Evolutionary conservation across 2,888 invertebrate species (phyloP), one percentile per base, ranked within the genome.

Genomic region (Rhopalosiphum nymphaeae): DNA sequence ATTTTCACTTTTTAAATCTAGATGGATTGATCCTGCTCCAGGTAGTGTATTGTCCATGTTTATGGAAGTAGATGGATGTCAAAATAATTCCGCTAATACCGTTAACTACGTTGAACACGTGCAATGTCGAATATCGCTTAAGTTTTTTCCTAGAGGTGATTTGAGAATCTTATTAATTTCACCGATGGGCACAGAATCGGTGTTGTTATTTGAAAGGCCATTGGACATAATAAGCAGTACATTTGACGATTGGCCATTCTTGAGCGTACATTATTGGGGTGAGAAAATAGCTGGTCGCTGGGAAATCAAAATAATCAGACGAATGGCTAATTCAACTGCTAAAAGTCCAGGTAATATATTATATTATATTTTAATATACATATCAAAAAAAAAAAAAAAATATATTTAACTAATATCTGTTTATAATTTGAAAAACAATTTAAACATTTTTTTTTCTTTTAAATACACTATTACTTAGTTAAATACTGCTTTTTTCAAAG

Each of bases 221-320:
- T 97, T 98, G 94, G 99, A 99, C 96, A 98, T 98, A 85, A 97
- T 98, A 91, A 98, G 98, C 95, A 98, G 98, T 46, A 98, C 98
- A 95, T 99, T 99, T 96, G 98, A 99, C 96, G 98, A 99, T 95
- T 99, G 99, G 99, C 99, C 99, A 26, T 99, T 99, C 97, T 97
- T 99, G 95, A 99, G 99, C 95, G 99, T 99, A 21, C 99, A 99
- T 96, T 99, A 98, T 96, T 99, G 99, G 99, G 99, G 99, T 36
- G 98, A 98, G 96, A 98, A 97, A 95, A 98, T 98, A 86, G 98
- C 98, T 95, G 98, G 98, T 25, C 97, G 98, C 95, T 98, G 98
- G 98, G 98, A 97, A 1, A 96, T 98, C 92, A 97, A 98, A 96
- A 97, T 98, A 93, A 97, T 97, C 95, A 97, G 95, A 92, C 96